These are phyloP conservation scores for Zaprionus ghesquierei DNA, from an alignment of 1,140 invertebrate genomes.

Conservation along the genomic window DNA sequence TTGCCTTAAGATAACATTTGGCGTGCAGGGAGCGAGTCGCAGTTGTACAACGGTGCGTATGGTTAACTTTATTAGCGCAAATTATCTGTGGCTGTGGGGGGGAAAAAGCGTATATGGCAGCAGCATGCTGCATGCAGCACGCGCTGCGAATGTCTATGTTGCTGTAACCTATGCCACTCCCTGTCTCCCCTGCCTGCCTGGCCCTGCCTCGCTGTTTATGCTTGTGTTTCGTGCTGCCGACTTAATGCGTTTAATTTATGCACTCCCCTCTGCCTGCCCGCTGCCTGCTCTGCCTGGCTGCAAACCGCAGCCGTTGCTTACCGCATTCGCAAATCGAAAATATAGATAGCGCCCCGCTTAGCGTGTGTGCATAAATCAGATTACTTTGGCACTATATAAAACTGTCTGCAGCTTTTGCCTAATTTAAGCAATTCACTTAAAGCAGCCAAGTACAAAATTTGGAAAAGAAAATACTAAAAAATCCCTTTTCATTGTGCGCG, in stretches of 20 bases:
- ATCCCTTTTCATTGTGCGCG: not conserved
- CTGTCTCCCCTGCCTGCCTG: not conserved
- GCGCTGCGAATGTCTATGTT: conserved; percentile 36
- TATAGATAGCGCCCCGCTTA: not conserved
- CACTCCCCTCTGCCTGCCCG: not conserved
- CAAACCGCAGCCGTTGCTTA: not conserved
- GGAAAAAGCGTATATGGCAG: conserved; percentile 17
- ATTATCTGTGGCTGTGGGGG: conserved; percentile 51
- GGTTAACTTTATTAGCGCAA: conserved; percentile 73
- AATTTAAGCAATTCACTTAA: not conserved
- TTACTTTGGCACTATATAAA: not conserved
- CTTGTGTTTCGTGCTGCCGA: conserved; percentile 33
- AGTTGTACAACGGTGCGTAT: conserved; percentile 61
- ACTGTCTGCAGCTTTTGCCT: not conserved
- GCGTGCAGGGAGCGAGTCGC: not conserved
- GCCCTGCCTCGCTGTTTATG: not conserved
- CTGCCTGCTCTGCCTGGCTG: not conserved
- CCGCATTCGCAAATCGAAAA: not conserved
- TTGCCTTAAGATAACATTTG: conserved; percentile 69
- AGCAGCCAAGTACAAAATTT: too few species aligned
- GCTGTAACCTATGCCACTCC: not conserved
- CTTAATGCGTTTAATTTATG: conserved; percentile 44
- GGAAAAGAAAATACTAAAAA: not conserved
- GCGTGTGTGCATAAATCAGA: not conserved
- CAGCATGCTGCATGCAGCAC: not conserved